Evolutionary conservation across 2,888 invertebrate species (phyloP).

Genomic region (Aelia acuminata): DNA sequence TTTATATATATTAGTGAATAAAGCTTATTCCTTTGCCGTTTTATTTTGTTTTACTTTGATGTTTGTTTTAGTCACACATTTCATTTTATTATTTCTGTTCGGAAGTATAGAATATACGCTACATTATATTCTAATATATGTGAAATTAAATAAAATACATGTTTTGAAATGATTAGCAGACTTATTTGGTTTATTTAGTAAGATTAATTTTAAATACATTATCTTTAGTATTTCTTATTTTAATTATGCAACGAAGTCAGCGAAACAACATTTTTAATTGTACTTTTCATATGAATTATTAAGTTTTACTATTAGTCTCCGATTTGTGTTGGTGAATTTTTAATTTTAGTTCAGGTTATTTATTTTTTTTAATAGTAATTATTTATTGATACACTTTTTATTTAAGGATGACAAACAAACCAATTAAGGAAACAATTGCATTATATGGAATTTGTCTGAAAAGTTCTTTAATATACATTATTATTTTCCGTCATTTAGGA

Average conservation of each 20-base stretch:
- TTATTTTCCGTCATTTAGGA: no score
- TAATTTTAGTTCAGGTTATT: background rate
- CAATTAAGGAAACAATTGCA: background rate
- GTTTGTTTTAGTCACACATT: no score
- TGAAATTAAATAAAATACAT: background rate
- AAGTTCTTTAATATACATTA: no score
- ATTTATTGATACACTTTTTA: background rate
- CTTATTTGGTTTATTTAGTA: background rate
- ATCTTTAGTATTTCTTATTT: background rate
- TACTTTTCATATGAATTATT: background rate
- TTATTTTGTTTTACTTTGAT: constrained; percentile 17
- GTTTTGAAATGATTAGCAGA: background rate
- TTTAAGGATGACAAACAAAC: background rate
- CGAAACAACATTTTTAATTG: background rate
- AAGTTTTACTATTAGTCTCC: background rate
- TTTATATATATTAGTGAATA: constrained; percentile 4
- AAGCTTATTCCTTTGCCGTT: constrained; percentile 1
- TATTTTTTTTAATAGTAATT: background rate
- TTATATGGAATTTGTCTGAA: no score
- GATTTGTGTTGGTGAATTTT: background rate
- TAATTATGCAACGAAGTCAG: background rate
- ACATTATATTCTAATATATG: background rate
- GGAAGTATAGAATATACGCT: no score
- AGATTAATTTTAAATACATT: background rate
- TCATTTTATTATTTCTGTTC: no score